Percentiles rank a stretch among this genome's conserved stretches.
phyloP scores from a whole-genome alignment of 2,888 invertebrate species.

The Octodonta nipae region DNA sequence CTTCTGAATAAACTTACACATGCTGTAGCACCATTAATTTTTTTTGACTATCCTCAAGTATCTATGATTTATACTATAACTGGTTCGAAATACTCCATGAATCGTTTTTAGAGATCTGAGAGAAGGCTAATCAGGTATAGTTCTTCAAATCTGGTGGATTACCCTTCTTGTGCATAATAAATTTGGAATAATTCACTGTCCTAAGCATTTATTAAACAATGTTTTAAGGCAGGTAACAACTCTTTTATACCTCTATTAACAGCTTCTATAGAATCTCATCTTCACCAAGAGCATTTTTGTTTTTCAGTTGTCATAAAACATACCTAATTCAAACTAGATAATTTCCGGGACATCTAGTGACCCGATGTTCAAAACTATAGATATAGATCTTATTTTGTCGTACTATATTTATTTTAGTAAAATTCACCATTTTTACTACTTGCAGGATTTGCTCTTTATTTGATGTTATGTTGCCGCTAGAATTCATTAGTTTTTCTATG shows the following conservation, averaged over 20 bases:
- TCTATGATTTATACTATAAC: not conserved
- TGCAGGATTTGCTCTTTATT: conserved; percentile 2
- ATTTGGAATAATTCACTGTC: not conserved
- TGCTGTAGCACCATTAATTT: too few relatives aligned
- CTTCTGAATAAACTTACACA: too few relatives aligned
- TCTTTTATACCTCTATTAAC: not conserved
- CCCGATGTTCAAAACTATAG: not conserved
- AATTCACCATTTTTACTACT: not conserved
- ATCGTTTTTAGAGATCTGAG: too few relatives aligned
- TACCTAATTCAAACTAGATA: not conserved
- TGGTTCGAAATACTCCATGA: not conserved
- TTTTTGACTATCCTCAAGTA: too few relatives aligned
- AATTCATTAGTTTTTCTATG: conserved; percentile 3
- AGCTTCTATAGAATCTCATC: not conserved
- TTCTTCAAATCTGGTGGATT: too few relatives aligned
- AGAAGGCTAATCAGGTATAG: too few relatives aligned
- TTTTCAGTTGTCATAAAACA: not conserved
- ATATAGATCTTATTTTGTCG: not conserved
- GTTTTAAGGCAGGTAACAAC: conserved; percentile 2
- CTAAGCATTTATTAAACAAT: conserved; percentile 3
- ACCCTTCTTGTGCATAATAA: too few relatives aligned
- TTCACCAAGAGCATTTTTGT: not conserved
- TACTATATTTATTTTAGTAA: not conserved
- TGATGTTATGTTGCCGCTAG: conserved; percentile 1
- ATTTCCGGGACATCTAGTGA: not conserved